Conservation (phyloP, 2,797 vertebrate species). For the Megalops cyprinoides region DNA sequence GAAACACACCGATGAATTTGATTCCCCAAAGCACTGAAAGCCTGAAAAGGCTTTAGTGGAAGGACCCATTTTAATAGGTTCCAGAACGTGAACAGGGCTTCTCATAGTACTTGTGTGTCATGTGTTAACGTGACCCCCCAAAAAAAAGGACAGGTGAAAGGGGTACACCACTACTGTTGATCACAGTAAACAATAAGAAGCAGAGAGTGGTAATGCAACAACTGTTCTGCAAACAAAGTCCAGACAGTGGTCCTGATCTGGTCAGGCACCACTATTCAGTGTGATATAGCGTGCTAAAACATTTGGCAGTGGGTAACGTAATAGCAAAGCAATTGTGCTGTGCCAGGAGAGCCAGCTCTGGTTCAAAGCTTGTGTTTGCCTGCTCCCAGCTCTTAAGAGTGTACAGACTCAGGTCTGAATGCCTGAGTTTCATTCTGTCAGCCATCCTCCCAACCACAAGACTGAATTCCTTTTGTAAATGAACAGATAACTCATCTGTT, state of each 20-base stretch:
- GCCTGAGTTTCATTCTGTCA: neutral
- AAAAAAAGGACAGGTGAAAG: too few relatives aligned
- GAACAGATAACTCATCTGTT: slow-evolving; percentile 18
- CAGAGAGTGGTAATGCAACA: neutral
- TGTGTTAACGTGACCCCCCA: too few relatives aligned
- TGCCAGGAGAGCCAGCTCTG: neutral
- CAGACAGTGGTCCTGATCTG: neutral
- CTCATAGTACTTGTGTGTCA: too few relatives aligned
- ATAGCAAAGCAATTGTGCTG: neutral
- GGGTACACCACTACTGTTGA: too few relatives aligned
- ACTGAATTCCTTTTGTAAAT: slow-evolving; percentile 17
- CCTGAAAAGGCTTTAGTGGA: too few relatives aligned
- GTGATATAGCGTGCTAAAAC: neutral
- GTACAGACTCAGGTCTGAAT: neutral
- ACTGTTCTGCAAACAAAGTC: too few relatives aligned
- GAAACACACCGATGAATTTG: too few relatives aligned
- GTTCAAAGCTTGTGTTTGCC: neutral
- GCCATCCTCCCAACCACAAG: neutral
- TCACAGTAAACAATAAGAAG: neutral
- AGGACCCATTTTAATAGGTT: too few relatives aligned
- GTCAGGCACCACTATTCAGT: neutral
- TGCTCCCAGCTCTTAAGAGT: too few relatives aligned
- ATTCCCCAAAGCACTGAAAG: too few relatives aligned
- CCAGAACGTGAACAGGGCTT: too few relatives aligned
- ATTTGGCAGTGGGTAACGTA: too few relatives aligned